phyloP scores from a whole-genome alignment of 2,113 vertebrate genomes.

The Micronycteris hirsuta region DNA sequence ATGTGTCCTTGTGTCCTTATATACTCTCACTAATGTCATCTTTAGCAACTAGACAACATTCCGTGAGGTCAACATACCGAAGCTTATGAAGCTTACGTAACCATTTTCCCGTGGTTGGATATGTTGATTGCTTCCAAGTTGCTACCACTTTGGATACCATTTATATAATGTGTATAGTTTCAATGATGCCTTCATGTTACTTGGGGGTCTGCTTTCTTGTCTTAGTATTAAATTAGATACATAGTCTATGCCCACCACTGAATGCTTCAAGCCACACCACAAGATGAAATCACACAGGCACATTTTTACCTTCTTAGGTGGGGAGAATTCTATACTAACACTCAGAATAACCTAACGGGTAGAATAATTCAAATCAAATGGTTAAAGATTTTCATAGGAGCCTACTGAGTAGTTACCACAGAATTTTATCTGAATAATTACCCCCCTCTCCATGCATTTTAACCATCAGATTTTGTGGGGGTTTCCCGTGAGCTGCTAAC shows the following conservation, averaged over 20 bases:
- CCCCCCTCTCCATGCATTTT: no score
- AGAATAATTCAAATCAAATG: not conserved
- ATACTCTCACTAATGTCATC: no score
- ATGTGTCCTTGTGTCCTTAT: no score
- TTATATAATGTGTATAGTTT: no score
- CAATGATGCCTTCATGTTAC: no score
- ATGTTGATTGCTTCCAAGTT: no score
- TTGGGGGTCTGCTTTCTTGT: not conserved
- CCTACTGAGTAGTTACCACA: not conserved
- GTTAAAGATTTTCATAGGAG: not conserved
- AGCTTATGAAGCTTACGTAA: no score
- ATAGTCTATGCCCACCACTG: not conserved
- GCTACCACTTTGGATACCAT: no score
- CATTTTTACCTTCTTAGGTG: not conserved
- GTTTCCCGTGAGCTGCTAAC: not conserved
- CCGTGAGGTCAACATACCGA: no score
- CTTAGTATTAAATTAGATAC: not conserved
- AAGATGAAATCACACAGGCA: not conserved
- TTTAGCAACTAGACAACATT: no score
- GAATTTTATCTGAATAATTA: no score
- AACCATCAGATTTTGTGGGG: not conserved
- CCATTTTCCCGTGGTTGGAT: no score
- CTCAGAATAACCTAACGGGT: not conserved
- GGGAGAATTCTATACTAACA: not conserved
- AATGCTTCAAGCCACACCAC: not conserved